These are phyloP conservation scores for Wasmannia auropunctata DNA, from an alignment of 1,140 invertebrate genomes.

Conservation along the genomic window DNA sequence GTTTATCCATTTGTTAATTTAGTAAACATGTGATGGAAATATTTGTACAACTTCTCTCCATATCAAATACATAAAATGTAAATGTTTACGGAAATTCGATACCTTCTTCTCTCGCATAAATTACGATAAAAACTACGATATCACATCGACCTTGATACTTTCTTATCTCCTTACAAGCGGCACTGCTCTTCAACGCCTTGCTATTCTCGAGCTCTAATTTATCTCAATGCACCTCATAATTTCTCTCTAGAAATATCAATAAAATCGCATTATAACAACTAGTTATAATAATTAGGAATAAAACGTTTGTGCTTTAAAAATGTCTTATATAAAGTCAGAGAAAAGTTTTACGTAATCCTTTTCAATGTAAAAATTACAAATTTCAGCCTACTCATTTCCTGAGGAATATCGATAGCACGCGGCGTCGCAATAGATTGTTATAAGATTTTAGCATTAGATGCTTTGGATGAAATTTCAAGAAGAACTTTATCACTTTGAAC, in stretches of 20 bases:
- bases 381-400: background rate
- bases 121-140: background rate
- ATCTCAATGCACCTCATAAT: background rate
- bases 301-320: background rate
- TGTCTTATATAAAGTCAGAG: background rate
- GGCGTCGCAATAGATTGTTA: background rate
- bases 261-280: background rate
- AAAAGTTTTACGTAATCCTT: background rate
- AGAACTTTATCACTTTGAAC: background rate
- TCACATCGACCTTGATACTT: conserved; percentile 10
- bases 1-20: background rate
- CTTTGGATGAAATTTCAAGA: background rate
- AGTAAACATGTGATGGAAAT: background rate
- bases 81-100: conserved; percentile 18
- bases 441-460: background rate
- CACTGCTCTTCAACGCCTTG: background rate
- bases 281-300: background rate
- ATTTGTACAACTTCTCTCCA: background rate
- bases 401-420: background rate
- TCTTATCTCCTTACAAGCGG: conserved; percentile 27
- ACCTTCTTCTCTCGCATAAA: conserved; percentile 11
- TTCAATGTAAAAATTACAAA: background rate
- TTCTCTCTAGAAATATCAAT: background rate
- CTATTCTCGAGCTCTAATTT: background rate
- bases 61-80: background rate